These are phyloP conservation scores for Agrotis clavis DNA, from an alignment of 2,888 invertebrate genomes.

Conservation along the genomic window DNA sequence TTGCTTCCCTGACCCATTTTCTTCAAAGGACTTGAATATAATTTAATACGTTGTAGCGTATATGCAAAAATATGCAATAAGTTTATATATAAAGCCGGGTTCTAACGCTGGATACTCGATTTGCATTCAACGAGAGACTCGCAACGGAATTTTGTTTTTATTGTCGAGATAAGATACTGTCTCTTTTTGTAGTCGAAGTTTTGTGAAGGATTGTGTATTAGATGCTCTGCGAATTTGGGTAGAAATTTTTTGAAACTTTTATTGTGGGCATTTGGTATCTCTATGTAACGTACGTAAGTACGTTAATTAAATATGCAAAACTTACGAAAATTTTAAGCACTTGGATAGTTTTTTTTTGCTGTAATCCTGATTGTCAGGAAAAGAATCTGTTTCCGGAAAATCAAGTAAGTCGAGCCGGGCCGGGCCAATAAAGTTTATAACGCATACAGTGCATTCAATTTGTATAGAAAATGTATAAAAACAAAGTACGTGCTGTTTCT, in stretches of 20 bases:
- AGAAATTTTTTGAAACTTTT: background rate
- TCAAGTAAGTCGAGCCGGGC: no score
- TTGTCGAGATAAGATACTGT: constrained; percentile 73
- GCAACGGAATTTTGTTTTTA: constrained; percentile 74
- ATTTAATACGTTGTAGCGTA: constrained; percentile 61
- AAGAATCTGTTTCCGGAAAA: no score
- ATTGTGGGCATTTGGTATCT: no score
- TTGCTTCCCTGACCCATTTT: constrained; percentile 61
- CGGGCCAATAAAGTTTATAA: no score
- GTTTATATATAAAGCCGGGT: constrained; percentile 64
- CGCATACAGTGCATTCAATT: no score
- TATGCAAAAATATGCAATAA: constrained; percentile 70
- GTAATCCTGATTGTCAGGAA: no score
- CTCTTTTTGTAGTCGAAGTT: constrained; percentile 59
- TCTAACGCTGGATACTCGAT: constrained; percentile 65
- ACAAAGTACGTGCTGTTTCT: no score
- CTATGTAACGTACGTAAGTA: no score
- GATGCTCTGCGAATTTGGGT: background rate
- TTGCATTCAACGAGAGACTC: constrained; percentile 71
- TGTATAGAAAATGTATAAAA: no score
- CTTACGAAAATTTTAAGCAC: no score
- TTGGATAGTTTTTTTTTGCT: no score
- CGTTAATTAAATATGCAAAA: no score
- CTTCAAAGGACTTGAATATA: constrained; percentile 57
- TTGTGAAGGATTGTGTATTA: constrained; percentile 30